Evolutionary conservation across 2,888 invertebrate genomes (phyloP), one percentile per base, ranked within the genome.

Genomic region (Hypomecis punctinalis): DNA sequence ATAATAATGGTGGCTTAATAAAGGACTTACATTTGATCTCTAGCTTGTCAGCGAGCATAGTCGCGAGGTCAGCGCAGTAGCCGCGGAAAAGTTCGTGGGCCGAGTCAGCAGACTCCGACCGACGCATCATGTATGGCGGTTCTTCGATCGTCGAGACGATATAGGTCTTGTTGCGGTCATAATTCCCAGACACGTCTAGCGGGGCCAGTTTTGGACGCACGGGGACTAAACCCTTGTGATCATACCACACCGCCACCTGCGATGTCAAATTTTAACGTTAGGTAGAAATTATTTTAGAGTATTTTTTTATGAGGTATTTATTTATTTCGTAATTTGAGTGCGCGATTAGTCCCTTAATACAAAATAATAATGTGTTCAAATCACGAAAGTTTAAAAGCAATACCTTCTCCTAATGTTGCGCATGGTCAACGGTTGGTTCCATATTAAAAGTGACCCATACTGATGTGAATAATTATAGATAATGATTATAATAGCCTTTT

Each of bases 31-130:
- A 98, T 82, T 96, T 96, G 76, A 98, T 97, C 72, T 96, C 96
- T 72, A 98, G 93, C 80, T 95, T 96, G 75, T 96, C 95, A 7
- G 97, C 94, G 64, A 99, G 94, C 78, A 97, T 94, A 81, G 96
- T 96, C 5, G 98, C 96, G 56, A 99, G 94, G 83, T 99, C 99
- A 78, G 97, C 97, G 89, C 98, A 98, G 87, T 98, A 99, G 56
- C 99, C 99, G 83, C 96, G 96, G 83, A 95, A 97, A 51, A 95
- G 94, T 73, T 97, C 96, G 81, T 96, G 95, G 48, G 91, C 90
- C 46, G 95, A 85, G 57, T 93, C 93, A 77, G 96, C 95, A 13
- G 95, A 95, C 67, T 95, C 96, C 2, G 95, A 94, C 64, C 95
- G 95, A 73, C 94, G 88, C 95, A 97, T 97, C 70, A 98, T 95